Percentiles rank a stretch among this genome's conserved stretches.
Evolutionary conservation across 2,113 vertebrate species (phyloP).

Genomic region (Balaeniceps rex): DNA sequence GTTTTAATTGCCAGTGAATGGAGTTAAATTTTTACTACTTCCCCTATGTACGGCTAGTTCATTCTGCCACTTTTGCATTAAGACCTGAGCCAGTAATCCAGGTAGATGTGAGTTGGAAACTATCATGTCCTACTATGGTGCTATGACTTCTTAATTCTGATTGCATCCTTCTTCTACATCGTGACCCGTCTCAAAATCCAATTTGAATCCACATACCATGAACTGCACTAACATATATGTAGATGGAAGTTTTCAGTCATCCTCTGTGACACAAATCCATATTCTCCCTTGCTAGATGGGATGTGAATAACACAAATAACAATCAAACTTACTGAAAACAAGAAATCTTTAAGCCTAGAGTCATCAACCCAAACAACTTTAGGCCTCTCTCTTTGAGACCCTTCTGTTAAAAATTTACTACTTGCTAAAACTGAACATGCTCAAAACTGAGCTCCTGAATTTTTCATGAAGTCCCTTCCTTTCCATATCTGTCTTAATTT

Average conservation of each 20-base stretch:
- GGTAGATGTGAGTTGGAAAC: background rate
- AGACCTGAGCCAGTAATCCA: background rate
- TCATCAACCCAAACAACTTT: background rate
- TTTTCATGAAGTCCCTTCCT: slow-evolving; percentile 1
- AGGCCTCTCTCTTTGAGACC: background rate
- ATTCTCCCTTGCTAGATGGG: background rate
- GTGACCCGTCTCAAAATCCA: background rate
- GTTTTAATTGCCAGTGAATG: background rate
- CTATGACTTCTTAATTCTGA: background rate
- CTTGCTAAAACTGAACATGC: background rate
- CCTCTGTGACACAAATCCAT: background rate
- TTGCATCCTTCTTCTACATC: background rate
- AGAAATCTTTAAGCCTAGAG: background rate
- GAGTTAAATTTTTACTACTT: background rate
- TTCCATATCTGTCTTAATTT: slow-evolving; percentile 1
- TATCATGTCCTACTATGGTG: background rate
- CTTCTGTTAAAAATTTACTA: slow-evolving; percentile 14
- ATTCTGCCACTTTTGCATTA: background rate
- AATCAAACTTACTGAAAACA: background rate
- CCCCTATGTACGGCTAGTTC: background rate
- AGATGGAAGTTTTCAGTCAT: background rate
- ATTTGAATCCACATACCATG: background rate
- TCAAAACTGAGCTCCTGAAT: background rate
- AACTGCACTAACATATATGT: background rate
- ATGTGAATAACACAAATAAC: background rate